Base-by-base conservation (phyloP, 2,113 vertebrate genomes). In the Trinectes maculatus region DNA sequence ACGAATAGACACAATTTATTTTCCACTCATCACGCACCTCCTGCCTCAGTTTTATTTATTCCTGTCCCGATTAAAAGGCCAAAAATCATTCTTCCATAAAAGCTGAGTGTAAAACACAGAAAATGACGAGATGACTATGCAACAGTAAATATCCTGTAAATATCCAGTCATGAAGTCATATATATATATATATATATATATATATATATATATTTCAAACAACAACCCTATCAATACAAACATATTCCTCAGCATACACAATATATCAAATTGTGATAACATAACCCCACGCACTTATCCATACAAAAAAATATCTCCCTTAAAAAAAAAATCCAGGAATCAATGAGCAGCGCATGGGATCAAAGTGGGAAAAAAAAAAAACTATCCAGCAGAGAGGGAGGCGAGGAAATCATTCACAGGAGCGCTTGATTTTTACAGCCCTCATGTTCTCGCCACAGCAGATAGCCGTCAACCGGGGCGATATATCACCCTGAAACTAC, bases 351-450 rank as follows among this genome's bases (percentile, higher is more conserved):
- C 59, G 53, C 74, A 76, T 39, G 58, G 78, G 57, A 84, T 79
- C 79, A 87, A 87, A 84, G 85, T 48, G 26, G 48, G 2, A 39
- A 3, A 18, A 71, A 37, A 18, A 71, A 37, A 37, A 44, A 48
- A 44, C 46, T 15, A 40, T 59, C 33, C 63, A 75, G 66, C 22
- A 33, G 66, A 60, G 77, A 78, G 48, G 47, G 49, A 56, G 63
- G 59, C 81, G 79, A 85, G 77, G 71, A 85, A 82, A 85, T 84
- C 69, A 74, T 70, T 89, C 73, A 77, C 79, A 73, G 85, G 74
- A 87, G 68, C 37, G 52, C 71, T 84, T 85, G 79, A 79, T 87
- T 90, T 90, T 88, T 81, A 86, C 71, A 56, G 67, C 68, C 79
- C 65, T 63, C 26, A 9, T 61, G 79, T 76, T 80, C 66, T 40